phyloP scores from a whole-genome alignment of 2,888 invertebrate genomes.

The Nomada ruficornis region DNA sequence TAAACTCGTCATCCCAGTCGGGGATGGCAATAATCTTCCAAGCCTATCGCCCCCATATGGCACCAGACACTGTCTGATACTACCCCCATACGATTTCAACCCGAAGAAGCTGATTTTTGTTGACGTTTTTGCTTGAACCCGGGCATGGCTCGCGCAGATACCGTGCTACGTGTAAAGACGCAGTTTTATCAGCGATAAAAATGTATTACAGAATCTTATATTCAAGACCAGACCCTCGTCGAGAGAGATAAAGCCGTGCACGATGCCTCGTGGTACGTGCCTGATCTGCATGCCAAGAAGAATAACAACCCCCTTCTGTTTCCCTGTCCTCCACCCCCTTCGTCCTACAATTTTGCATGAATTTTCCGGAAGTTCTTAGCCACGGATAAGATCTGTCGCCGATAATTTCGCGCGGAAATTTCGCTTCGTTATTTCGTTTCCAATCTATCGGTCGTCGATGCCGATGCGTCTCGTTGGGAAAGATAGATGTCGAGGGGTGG shows the following conservation, averaged over 20 bases:
- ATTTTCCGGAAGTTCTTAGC: neutral
- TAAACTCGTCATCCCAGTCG: neutral
- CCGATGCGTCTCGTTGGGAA: neutral
- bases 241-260: slow-evolving; percentile 71
- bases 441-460: neutral
- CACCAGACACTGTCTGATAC: too few species aligned
- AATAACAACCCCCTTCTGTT: slow-evolving; percentile 49
- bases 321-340: neutral
- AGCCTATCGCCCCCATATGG: neutral
- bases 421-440: neutral
- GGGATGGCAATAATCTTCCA: neutral
- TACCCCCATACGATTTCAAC: neutral
- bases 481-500: neutral
- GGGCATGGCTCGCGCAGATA: slow-evolving; percentile 45
- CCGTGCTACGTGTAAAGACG: slow-evolving; percentile 52
- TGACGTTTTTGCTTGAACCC: slow-evolving; percentile 52
- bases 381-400: slow-evolving; percentile 31
- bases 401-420: slow-evolving; percentile 26
- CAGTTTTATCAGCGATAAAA: slow-evolving; percentile 73
- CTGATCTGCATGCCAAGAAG: slow-evolving; percentile 71
- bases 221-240: slow-evolving; percentile 69
- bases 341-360: neutral
- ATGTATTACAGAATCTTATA: slow-evolving; percentile 76
- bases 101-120: slow-evolving; percentile 27
- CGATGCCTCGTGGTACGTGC: slow-evolving; percentile 72